These are phyloP conservation scores for Brachionus sp. DNA, from an alignment of 1,140 invertebrate genomes.

Conservation along the genomic window DNA sequence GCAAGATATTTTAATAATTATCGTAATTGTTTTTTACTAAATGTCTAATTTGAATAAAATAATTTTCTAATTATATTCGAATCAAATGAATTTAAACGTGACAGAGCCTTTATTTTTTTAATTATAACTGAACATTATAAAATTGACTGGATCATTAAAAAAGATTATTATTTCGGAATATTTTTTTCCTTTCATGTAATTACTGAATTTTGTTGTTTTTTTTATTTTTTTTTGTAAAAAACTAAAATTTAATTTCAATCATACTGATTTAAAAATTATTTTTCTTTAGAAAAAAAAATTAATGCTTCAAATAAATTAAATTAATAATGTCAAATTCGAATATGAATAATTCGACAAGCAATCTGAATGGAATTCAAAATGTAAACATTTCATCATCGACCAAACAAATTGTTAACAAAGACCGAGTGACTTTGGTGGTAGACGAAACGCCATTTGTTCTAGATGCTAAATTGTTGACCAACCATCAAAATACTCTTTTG, in stretches of 20 bases:
- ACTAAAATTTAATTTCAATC: too few species aligned
- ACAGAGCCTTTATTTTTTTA: background rate
- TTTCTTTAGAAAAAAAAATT: background rate
- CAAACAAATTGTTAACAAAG: background rate
- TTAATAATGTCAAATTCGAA: conserved; percentile 17
- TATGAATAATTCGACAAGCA: conserved; percentile 27
- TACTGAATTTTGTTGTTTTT: too few species aligned
- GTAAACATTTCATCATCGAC: background rate
- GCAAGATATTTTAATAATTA: background rate
- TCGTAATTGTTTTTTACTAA: background rate
- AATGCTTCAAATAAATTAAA: background rate
- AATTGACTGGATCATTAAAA: background rate
- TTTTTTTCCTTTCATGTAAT: background rate
- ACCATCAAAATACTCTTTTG: conserved; percentile 85
- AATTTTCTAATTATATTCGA: background rate
- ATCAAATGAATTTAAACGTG: conserved; percentile 2
- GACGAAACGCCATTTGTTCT: conserved; percentile 87
- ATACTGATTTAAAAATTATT: background rate
- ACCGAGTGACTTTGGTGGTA: conserved; percentile 75
- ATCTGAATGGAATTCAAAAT: background rate
- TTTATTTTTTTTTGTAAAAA: too few species aligned
- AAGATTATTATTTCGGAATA: background rate
- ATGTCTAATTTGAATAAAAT: background rate
- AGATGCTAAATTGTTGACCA: conserved; percentile 82
- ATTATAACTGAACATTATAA: background rate